phyloP scores from a whole-genome alignment of 2,888 invertebrate genomes.

The Pheosia gnoma region DNA sequence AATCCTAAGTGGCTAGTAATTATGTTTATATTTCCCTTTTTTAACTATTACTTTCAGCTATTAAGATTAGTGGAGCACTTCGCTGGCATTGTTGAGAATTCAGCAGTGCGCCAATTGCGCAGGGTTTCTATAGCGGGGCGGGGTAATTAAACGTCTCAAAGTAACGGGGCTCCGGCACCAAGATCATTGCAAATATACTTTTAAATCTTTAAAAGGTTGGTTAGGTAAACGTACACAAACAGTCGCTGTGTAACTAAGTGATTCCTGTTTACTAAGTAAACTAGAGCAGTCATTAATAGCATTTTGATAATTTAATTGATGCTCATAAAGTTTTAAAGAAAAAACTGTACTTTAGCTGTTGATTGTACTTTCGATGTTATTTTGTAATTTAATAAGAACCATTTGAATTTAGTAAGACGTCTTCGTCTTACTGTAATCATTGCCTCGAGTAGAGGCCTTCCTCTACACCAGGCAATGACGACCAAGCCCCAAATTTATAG shows the following conservation, averaged over 20 bases:
- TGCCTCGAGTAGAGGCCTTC: not conserved
- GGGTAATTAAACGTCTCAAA: slow-evolving; percentile 1
- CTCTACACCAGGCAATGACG: not conserved
- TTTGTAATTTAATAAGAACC: no score
- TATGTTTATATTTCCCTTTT: not conserved
- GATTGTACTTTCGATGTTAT: no score
- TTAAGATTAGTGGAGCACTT: not conserved
- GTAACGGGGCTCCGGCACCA: slow-evolving; percentile 14
- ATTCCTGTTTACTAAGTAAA: no score
- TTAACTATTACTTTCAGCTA: not conserved
- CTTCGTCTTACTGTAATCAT: no score
- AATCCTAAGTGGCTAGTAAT: not conserved
- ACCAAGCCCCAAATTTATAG: not conserved
- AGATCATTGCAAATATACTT: slow-evolving; percentile 39
- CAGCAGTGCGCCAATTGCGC: slow-evolving; percentile 3
- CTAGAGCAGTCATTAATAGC: no score
- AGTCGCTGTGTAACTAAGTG: not conserved
- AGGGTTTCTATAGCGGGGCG: slow-evolving; percentile 3
- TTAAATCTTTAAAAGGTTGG: slow-evolving; percentile 11
- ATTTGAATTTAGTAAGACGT: no score
- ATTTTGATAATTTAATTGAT: no score
- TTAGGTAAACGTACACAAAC: not conserved
- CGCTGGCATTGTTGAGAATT: not conserved
- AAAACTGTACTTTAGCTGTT: no score
- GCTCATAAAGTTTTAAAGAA: no score